These are phyloP conservation scores for Drosophila formosana DNA, from an alignment of 2,888 invertebrate species.

Conservation along the genomic window DNA sequence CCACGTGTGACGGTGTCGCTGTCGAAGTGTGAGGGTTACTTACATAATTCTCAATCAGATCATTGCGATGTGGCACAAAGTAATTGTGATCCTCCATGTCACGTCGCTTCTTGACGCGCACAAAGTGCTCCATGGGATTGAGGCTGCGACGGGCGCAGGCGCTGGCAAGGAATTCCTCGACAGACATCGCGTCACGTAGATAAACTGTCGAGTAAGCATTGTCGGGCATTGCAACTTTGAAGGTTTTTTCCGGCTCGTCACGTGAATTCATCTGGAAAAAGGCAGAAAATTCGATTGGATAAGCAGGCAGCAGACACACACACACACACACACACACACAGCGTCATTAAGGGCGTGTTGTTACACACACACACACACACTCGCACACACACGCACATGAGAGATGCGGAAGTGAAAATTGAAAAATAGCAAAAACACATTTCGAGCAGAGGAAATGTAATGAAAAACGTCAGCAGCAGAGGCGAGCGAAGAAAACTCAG, in stretches of 20 bases:
- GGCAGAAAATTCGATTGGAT: constrained; percentile 77
- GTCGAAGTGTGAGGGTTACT: constrained; percentile 86
- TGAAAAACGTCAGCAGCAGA: constrained; percentile 73
- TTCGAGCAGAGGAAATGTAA: constrained; percentile 69
- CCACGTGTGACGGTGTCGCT: not conserved
- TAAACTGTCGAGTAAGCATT: constrained; percentile 93
- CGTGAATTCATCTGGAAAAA: constrained; percentile 91
- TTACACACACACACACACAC: constrained; percentile 37
- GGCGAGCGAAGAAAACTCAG: constrained; percentile 64
- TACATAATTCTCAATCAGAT: constrained; percentile 97
- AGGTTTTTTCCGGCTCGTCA: constrained; percentile 94
- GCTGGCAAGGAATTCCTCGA: constrained; percentile 96
- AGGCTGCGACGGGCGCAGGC: constrained; percentile 96
- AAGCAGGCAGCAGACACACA: constrained; percentile 52
- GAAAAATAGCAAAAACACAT: constrained; percentile 78
- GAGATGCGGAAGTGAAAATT: constrained; percentile 75
- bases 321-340: constrained; percentile 28
- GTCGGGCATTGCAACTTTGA: constrained; percentile 96
- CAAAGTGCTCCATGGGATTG: constrained; percentile 97
- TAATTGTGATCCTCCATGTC: constrained; percentile 98
- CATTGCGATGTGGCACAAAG: constrained; percentile 97
- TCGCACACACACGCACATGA: constrained; percentile 24
- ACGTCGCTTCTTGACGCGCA: constrained; percentile 96
- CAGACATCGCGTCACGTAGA: constrained; percentile 96
- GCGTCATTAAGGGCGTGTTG: constrained; percentile 58